Conservation (phyloP, 2,797 vertebrate species). For the Cercopithecus diana region DNA sequence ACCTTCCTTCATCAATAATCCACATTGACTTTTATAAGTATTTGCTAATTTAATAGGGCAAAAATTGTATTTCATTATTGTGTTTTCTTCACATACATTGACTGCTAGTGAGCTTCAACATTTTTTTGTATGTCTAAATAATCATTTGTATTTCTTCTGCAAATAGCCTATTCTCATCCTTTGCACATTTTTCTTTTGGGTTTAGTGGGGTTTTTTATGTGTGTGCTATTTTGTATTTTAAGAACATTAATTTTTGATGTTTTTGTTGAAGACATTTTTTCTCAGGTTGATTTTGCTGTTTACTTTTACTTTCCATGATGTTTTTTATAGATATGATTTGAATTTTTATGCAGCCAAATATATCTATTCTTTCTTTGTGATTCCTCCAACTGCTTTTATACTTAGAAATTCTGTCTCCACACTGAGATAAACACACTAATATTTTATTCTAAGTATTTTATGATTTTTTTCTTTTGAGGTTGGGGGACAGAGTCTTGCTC, state of each 20-base stretch:
- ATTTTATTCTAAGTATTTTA: slow-evolving; percentile 53
- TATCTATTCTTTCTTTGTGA: slow-evolving; percentile 33
- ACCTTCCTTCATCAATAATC: background rate
- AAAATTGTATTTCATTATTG: background rate
- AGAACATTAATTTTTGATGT: slow-evolving; percentile 50
- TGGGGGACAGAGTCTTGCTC: background rate
- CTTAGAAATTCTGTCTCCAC: slow-evolving; percentile 51
- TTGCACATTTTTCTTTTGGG: slow-evolving; percentile 42
- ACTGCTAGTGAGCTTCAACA: background rate
- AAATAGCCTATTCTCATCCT: slow-evolving; percentile 36
- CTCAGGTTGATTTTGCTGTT: slow-evolving; percentile 66
- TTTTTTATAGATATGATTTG: slow-evolving; percentile 33
- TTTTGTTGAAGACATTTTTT: slow-evolving; percentile 65
- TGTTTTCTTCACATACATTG: background rate
- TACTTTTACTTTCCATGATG: slow-evolving; percentile 35
- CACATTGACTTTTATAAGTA: background rate
- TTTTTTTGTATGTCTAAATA: background rate
- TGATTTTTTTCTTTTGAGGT: background rate
- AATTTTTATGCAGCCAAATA: slow-evolving; percentile 52
- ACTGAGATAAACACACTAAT: slow-evolving; percentile 7
- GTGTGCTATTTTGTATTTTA: slow-evolving; percentile 53
- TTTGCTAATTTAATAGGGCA: background rate
- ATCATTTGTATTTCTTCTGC: slow-evolving; percentile 18
- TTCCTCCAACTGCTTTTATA: slow-evolving; percentile 41
- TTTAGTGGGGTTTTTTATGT: slow-evolving; percentile 1